Percentiles rank a stretch among this genome's conserved stretches.
phyloP scores from a whole-genome alignment of 2,113 vertebrate genomes.

The Lutjanus erythropterus region DNA sequence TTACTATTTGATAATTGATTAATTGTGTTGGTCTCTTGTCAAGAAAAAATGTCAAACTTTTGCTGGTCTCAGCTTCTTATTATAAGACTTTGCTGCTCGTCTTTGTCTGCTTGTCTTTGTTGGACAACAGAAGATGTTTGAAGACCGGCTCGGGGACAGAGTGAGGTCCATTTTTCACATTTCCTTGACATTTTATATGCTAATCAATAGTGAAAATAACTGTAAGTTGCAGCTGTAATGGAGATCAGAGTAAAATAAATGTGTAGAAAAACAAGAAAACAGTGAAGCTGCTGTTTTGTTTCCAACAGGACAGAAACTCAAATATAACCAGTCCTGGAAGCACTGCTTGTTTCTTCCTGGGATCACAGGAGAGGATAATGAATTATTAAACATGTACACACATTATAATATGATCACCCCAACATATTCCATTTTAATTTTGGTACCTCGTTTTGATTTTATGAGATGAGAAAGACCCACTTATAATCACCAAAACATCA shows the following conservation, averaged over 20 bases:
- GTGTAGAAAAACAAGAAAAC: neutral
- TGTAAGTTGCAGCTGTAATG: too few relatives aligned
- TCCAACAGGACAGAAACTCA: neutral
- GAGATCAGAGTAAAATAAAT: neutral
- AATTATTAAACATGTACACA: conserved; percentile 7
- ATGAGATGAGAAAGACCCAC: neutral
- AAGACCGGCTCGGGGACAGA: too few relatives aligned
- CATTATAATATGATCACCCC: neutral
- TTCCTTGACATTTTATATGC: too few relatives aligned
- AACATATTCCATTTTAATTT: neutral
- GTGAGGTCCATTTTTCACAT: too few relatives aligned
- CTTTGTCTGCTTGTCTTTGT: too few relatives aligned
- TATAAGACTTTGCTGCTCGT: too few relatives aligned
- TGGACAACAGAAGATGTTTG: too few relatives aligned
- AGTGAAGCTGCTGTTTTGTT: neutral
- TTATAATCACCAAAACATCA: neutral
- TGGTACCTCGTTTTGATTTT: neutral
- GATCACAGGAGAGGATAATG: neutral
- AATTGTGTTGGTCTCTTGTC: too few relatives aligned
- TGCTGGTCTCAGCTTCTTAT: too few relatives aligned
- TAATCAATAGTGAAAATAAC: too few relatives aligned
- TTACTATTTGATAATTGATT: too few relatives aligned
- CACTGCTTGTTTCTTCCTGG: neutral
- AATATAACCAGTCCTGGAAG: neutral
- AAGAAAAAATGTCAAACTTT: too few relatives aligned